phyloP scores from a whole-genome alignment of 1,140 invertebrate species.

The Choristoneura fumiferana region DNA sequence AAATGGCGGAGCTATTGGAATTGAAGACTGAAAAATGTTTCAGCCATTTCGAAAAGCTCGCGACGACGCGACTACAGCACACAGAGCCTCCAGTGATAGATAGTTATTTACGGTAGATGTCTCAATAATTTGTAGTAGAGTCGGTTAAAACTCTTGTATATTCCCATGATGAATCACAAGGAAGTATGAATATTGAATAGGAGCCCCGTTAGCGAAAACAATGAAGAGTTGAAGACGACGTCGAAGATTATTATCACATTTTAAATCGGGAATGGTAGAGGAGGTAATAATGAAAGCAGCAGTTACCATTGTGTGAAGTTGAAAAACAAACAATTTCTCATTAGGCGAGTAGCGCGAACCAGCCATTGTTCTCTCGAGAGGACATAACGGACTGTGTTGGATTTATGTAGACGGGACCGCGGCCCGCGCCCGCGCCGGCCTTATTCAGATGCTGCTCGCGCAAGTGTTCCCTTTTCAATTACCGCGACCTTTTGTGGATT shows the following conservation, averaged over 20 bases:
- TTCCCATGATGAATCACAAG: constrained; percentile 1
- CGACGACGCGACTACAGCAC: no score
- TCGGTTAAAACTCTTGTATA: constrained; percentile 3
- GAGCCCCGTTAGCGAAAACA: constrained; percentile 12
- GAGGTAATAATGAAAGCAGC: constrained; percentile 62
- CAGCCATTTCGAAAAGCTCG: no score
- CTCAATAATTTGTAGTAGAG: neutral
- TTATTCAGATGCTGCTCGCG: neutral
- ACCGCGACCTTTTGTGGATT: constrained; percentile 13
- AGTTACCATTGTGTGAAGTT: constrained; percentile 63
- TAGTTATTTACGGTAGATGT: no score
- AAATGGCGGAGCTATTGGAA: neutral
- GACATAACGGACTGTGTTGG: constrained; percentile 74
- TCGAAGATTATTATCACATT: constrained; percentile 48
- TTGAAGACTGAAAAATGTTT: no score
- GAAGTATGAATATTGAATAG: neutral
- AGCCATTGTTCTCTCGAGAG: constrained; percentile 63
- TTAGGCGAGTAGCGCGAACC: constrained; percentile 68
- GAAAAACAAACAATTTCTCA: constrained; percentile 77
- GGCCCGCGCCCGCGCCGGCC: constrained; percentile 23
- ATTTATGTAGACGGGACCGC: constrained; percentile 64
- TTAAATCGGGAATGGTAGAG: constrained; percentile 44
- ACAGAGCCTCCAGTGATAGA: no score
- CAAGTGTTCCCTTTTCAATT: constrained; percentile 9
- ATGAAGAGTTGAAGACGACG: constrained; percentile 22